phyloP scores from a whole-genome alignment of 2,888 invertebrate genomes.

The Girardia tigrina region DNA sequence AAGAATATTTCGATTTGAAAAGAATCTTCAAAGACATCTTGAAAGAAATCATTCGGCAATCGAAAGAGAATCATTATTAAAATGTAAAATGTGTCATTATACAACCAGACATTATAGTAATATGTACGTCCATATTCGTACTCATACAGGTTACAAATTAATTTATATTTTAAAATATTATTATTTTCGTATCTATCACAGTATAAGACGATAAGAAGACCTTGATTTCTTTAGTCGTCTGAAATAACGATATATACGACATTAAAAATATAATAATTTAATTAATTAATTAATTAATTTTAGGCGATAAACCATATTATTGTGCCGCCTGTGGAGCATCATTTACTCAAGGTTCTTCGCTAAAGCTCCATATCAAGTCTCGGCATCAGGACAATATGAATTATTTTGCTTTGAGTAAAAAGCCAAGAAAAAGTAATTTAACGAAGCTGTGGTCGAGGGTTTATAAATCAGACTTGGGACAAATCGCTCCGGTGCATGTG shows the following conservation, averaged over 20 bases:
- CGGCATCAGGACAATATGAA: constrained; percentile 49
- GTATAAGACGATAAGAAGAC: too few relatives aligned
- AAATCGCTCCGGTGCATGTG: background rate
- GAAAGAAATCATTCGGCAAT: constrained; percentile 33
- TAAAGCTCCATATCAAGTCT: constrained; percentile 49
- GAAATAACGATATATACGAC: too few relatives aligned
- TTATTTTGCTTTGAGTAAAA: constrained; percentile 48
- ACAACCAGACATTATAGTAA: constrained; percentile 50
- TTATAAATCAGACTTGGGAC: constrained; percentile 32
- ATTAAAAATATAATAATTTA: too few relatives aligned
- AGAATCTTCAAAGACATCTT: constrained; percentile 32
- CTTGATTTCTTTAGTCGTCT: too few relatives aligned
- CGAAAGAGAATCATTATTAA: constrained; percentile 41
- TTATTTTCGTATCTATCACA: too few relatives aligned
- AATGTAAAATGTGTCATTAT: constrained; percentile 49
- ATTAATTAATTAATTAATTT: constrained; percentile 21
- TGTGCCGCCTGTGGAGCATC: constrained; percentile 50
- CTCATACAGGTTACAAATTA: constrained; percentile 46
- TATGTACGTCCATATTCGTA: constrained; percentile 48
- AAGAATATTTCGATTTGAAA: constrained; percentile 33
- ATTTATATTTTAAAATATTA: too few relatives aligned
- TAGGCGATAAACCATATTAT: constrained; percentile 49
- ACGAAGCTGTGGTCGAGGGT: constrained; percentile 37
- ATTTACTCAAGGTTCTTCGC: constrained; percentile 49
- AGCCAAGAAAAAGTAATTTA: constrained; percentile 39